These are phyloP conservation scores for Erethizon dorsatum DNA, from an alignment of 2,797 vertebrate genomes.

Conservation along the genomic window DNA sequence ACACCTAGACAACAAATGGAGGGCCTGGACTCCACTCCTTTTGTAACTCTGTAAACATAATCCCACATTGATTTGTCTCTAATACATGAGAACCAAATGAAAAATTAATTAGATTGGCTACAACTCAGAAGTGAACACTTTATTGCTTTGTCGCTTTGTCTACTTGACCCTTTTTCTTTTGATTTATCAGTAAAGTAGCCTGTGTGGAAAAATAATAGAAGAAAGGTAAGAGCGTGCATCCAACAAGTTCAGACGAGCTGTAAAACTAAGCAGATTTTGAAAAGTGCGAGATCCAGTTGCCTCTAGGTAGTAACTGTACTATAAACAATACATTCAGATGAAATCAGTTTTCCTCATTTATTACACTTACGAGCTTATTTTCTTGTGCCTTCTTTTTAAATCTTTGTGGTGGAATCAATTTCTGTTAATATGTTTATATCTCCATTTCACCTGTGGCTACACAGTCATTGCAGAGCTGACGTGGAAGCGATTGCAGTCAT, in stretches of 20 bases:
- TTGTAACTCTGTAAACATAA: slow-evolving; percentile 93
- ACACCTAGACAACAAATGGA: slow-evolving; percentile 91
- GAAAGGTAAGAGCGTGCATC: slow-evolving; percentile 83
- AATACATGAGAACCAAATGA: slow-evolving; percentile 94
- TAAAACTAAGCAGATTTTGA: slow-evolving; percentile 80
- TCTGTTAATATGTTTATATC: slow-evolving; percentile 31
- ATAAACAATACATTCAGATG: slow-evolving; percentile 10
- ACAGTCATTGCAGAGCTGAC: background rate
- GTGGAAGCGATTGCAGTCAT: slow-evolving; percentile 26
- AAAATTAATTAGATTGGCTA: slow-evolving; percentile 94
- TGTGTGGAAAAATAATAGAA: slow-evolving; percentile 83
- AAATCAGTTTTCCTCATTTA: slow-evolving; percentile 49
- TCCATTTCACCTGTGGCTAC: slow-evolving; percentile 36
- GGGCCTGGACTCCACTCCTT: slow-evolving; percentile 86
- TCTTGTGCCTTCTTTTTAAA: background rate
- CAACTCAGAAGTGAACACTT: slow-evolving; percentile 89
- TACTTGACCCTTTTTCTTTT: slow-evolving; percentile 90
- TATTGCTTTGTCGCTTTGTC: slow-evolving; percentile 88
- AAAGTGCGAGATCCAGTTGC: background rate
- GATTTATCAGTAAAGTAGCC: slow-evolving; percentile 88
- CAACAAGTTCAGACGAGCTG: slow-evolving; percentile 78
- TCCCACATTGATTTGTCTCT: slow-evolving; percentile 93
- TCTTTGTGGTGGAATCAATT: slow-evolving; percentile 12
- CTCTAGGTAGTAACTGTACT: slow-evolving; percentile 20
- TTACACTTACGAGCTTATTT: slow-evolving; percentile 5